Base-by-base conservation (phyloP, 1,140 invertebrate species). In the Saccostrea echinata region DNA sequence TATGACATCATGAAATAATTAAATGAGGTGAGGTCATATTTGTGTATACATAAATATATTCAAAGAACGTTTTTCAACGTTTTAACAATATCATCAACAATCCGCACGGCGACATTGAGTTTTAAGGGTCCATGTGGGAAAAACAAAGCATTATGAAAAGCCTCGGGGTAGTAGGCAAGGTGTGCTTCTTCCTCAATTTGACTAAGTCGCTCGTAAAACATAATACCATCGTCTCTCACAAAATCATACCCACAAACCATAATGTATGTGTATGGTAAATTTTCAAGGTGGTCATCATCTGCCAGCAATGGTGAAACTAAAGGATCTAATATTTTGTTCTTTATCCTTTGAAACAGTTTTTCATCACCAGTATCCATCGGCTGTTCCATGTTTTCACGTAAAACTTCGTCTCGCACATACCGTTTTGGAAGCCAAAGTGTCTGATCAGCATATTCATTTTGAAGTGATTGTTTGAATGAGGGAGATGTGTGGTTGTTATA, bases 181-280 rank as follows among this genome's bases (percentile, higher is more conserved):
- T 87, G 86, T 1, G 84, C 88, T 68, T 88, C 68, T 30, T 89
- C 90, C 24, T 91, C 91, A 21, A 88, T 89, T 76, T 88, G 30
- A 52, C 90, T 89, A 16, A 93, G 83, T 35, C 91, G 84, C 24
- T 90, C 88, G 18, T 89, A 89, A 57, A 90, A 93, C 92, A 93
- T 91, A 33, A 92, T 88, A 1, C 91, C 91, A 86, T 93, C 92
- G 64, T 93, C 92, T 30, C 92, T 55, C 12, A 93, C 88, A 81
- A 92, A 88, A 84, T 93, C 92, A 84, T 90, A 92, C 9, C 92
- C 92, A 84, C 89, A 88, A 12, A 90, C 90, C 76, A 93, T 86
- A 18, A 93, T 91, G 71, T 91, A 93, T 2, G 91, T 89, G 64
- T 89, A 86, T 12, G 92, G 91, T 51, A 91, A 57, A 27, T 87